Evolutionary conservation across 2,888 invertebrate genomes (phyloP).

Genomic region (Sesamia inferens): DNA sequence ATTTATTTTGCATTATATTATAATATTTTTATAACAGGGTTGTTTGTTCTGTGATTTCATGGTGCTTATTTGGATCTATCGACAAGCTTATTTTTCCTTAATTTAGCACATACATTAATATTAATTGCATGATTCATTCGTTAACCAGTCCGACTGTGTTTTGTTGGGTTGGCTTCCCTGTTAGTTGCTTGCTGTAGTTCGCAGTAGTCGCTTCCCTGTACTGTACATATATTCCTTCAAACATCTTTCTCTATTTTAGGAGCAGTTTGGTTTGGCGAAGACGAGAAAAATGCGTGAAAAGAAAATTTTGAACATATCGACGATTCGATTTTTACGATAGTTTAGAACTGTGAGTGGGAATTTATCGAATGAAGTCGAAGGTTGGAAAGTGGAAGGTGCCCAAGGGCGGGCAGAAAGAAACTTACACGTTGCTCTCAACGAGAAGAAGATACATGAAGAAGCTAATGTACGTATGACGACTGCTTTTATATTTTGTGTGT

Average conservation of each 20-base stretch:
- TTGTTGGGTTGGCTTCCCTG: conserved; percentile 41
- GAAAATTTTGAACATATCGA: conserved; percentile 58
- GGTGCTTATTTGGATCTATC: conserved; percentile 26
- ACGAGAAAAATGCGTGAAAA: conserved; percentile 62
- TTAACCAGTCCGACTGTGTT: conserved; percentile 21
- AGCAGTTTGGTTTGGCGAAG: conserved; percentile 63
- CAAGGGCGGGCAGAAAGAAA: conserved; percentile 90
- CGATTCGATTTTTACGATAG: conserved; percentile 61
- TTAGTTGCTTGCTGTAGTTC: conserved; percentile 58
- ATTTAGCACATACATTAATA: conserved; percentile 36
- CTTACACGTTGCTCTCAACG: conserved; percentile 90
- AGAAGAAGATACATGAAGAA: conserved; percentile 92
- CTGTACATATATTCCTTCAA: conserved; percentile 84
- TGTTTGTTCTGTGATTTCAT: not conserved
- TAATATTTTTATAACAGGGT: not conserved
- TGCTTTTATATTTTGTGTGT: conserved; percentile 27
- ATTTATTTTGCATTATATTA: not conserved
- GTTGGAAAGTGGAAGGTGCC: conserved; percentile 90
- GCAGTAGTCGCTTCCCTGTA: conserved; percentile 72
- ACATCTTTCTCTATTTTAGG: conserved; percentile 82
- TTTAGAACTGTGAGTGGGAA: conserved; percentile 66
- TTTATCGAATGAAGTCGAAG: conserved; percentile 88
- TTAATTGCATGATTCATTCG: conserved; percentile 64
- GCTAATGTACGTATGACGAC: conserved; percentile 89
- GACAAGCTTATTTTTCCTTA: conserved; percentile 56